Evolutionary conservation across 1,140 invertebrate species (phyloP), one percentile per base, ranked within the genome.

Genomic region (Pissodes strobi): DNA sequence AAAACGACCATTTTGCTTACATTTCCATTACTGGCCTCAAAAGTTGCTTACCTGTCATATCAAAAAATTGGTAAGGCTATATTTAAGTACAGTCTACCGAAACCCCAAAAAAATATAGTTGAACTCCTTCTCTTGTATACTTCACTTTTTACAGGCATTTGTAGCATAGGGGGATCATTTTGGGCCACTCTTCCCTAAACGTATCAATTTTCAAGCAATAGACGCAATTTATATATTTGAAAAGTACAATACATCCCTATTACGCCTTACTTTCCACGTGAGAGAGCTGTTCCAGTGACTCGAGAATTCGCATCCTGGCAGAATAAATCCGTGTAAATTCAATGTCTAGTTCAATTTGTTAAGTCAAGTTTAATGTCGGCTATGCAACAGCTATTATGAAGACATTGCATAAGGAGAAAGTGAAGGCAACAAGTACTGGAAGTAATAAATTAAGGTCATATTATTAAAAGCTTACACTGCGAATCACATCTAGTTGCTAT

Each of bases 351-450:
- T 56, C 37, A 41, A 56, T 38, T 23, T 22, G 18, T 22, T 19
- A 56, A 41, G 34, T 56, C 53, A 56, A 56, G 53, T 56, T 56
- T 56, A 56, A 56, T 38, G 53, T 37, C 34, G 37, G 53, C 19
- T 56, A 56, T 23, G 53, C 19, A 56, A 41, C n/a, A 39, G n/a
- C n/a, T 19, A 8, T 38, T 13, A 19, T 53, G 51, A 37, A 34
- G 51, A 30, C 22, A 37, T 34, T 34, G 51, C 51, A 53, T 34
- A 53, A 21, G 34, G 15, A 17, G 30, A 53, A 21, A 53, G 51
- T 53, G 51, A 53, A 53, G 34, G 51, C 30, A 12, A n/a, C 46
- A n/a, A 22, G 46, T 49, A n/a, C 41, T 45, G 8, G 46, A 23
- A 25, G 51, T 37, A 37, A 53, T 8, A 17, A 21, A 30, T 37